Base-by-base conservation (phyloP, 2,113 vertebrate species). In the Notiomystis cincta region DNA sequence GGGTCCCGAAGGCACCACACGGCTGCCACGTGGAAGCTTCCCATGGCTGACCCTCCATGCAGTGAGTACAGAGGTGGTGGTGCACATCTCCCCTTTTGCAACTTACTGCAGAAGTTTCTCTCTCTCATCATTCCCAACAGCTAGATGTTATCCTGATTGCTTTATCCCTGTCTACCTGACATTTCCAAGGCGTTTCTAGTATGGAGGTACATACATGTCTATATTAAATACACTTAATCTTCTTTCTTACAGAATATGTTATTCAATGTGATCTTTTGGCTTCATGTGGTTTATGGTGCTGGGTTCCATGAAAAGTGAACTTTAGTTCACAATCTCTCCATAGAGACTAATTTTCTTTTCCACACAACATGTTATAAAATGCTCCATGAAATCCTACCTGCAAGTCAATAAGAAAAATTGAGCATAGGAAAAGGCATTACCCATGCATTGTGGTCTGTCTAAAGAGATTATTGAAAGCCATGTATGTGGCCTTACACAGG, bases 1-100 rank as follows among this genome's bases (percentile, higher is more conserved):
- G 27, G 27, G 48, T 66, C 58, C 30, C 0, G 0, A 16, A 76
- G 67, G 38, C 15, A 11, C 64, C 0, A 0, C 20, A 2, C 0
- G 2, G 42, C 57, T 79, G 30, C 44, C 31, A 1, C 0, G 0
- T 85, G 47, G 48, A 77, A 77, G 18, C 64, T 66, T 57, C 45
- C 44, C 2, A 0, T 38, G 73, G 64, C 25, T 76, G 28, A 50
- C 10, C 13, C 19, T 40, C 51, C 25, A 9, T 7, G 12, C 2
- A 0, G 3, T 40, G 73, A 18, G 21, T 14, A 10, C 18, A 11
- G 15, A 33, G 40, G 28, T 66, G 38, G 8, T 44, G 28, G 33
- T 73, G 28, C 37, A 48, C 23, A 16, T 53, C 40, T 70, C 33
- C 31, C 13, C 42, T 91, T 81, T 44, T 81, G 25, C 47, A 75